A percentile compares a stretch with the other conserved stretches of the same genome.
These are phyloP conservation scores for Hyles lineata DNA, from an alignment of 2,888 invertebrate species.

Conservation along the genomic window DNA sequence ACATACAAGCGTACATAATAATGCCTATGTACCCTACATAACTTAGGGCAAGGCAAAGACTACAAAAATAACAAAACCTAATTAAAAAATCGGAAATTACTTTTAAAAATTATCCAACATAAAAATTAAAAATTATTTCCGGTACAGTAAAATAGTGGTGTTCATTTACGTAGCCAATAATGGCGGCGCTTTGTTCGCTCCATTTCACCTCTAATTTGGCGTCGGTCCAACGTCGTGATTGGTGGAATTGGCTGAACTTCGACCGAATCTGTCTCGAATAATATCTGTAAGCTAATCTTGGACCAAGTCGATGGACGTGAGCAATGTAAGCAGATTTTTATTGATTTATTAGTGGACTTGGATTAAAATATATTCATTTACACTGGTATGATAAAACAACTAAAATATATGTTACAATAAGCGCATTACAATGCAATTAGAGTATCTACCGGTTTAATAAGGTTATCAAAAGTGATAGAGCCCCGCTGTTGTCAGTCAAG, in stretches of 20 bases:
- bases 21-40: no score
- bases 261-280: conserved; percentile 29
- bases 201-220: conserved; percentile 36
- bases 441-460: no score
- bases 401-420: no score
- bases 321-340: not conserved
- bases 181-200: conserved; percentile 27
- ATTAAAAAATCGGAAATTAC: no score
- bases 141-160: conserved; percentile 11
- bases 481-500: no score
- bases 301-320: not conserved
- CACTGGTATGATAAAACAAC: no score
- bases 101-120: no score
- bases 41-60: no score
- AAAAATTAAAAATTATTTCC: not conserved
- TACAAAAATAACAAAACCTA: no score
- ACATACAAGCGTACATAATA: no score
- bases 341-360: not conserved
- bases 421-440: no score
- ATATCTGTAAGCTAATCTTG: conserved; percentile 21
- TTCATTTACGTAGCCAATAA: conserved; percentile 28
- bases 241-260: conserved; percentile 32
- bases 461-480: no score
- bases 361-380: not conserved
- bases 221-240: conserved; percentile 33